Conservation (phyloP, 1,140 invertebrate genomes). For the Carcinoscorpius rotundicauda region DNA sequence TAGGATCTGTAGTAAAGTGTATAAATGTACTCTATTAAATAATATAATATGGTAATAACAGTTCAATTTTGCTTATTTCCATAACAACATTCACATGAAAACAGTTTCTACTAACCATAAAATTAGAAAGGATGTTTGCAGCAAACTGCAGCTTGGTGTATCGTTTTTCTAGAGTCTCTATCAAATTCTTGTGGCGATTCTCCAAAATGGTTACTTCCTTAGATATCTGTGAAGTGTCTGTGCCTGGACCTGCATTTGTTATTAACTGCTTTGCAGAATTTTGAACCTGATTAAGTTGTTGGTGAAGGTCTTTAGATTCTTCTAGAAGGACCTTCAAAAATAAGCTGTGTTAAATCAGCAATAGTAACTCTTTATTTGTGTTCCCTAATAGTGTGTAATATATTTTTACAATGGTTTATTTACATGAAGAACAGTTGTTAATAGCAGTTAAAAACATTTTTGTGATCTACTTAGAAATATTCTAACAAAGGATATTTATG, state of each 20-base stretch:
- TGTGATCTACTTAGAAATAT: too few species aligned
- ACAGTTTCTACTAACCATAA: slow-evolving; percentile 41
- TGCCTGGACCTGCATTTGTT: slow-evolving; percentile 46
- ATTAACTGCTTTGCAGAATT: slow-evolving; percentile 58
- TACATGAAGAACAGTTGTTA: too few species aligned
- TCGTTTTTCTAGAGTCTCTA: slow-evolving; percentile 60
- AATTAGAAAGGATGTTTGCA: slow-evolving; percentile 69
- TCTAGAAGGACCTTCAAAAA: slow-evolving; percentile 16
- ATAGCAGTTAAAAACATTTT: too few species aligned
- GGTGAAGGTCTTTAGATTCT: slow-evolving; percentile 57
- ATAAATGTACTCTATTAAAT: too few species aligned
- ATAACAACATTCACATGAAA: not conserved
- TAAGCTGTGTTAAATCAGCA: not conserved
- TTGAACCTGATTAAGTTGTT: slow-evolving; percentile 57
- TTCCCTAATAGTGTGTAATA: too few species aligned
- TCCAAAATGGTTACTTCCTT: slow-evolving; percentile 62
- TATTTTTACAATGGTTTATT: too few species aligned
- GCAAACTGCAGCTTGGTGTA: slow-evolving; percentile 71
- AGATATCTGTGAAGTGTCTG: slow-evolving; percentile 56
- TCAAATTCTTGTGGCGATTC: slow-evolving; percentile 63
- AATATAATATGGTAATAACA: too few species aligned
- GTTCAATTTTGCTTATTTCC: too few species aligned
- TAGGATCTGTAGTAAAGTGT: too few species aligned
- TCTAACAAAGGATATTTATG: too few species aligned
- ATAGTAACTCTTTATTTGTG: too few species aligned